phyloP scores from a whole-genome alignment of 2,113 vertebrate genomes.

The Nyctereutes procyonoides region DNA sequence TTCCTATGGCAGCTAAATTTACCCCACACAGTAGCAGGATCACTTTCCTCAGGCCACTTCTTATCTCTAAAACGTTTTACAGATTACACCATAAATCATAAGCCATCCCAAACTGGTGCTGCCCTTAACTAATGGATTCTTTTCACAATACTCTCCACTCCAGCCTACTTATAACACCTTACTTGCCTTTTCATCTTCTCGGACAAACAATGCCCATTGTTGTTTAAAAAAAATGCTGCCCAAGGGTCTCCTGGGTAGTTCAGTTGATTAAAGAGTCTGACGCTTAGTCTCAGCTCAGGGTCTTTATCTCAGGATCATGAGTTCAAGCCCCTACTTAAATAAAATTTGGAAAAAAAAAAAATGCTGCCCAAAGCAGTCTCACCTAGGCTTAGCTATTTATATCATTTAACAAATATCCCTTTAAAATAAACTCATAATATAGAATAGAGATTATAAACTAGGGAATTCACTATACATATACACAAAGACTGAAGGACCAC shows the following conservation, averaged over 20 bases:
- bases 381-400: not conserved
- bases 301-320: not conserved
- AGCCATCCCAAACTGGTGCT: not conserved
- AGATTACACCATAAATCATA: not conserved
- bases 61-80: constrained; percentile 32
- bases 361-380: not conserved
- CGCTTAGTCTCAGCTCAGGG: not conserved
- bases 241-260: not conserved
- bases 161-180: not conserved
- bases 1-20: not conserved
- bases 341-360: not conserved
- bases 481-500: not conserved
- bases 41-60: not conserved
- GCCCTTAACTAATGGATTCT: not conserved
- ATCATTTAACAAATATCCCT: constrained; percentile 27
- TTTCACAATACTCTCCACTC: not conserved
- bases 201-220: not conserved
- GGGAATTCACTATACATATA: not conserved
- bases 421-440: constrained; percentile 34
- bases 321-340: not conserved
- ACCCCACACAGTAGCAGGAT: not conserved
- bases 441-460: not conserved
- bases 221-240: not conserved
- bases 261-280: not conserved
- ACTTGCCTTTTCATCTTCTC: not conserved